phyloP scores from a whole-genome alignment of 2,888 invertebrate species.

The Deladenus siricidicola region DNA sequence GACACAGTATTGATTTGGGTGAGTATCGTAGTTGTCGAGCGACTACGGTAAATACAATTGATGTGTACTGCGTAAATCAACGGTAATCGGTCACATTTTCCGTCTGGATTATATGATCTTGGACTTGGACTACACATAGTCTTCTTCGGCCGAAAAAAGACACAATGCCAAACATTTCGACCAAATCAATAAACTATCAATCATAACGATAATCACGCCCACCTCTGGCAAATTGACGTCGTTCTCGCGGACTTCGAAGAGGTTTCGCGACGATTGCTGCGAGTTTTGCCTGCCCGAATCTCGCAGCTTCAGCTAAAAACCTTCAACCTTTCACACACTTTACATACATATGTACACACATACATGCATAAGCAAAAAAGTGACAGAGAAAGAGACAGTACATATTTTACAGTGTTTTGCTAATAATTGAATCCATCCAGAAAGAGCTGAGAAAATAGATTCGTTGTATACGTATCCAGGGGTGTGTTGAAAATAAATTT shows the following conservation, averaged over 20 bases:
- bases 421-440: background rate
- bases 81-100: no score
- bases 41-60: no score
- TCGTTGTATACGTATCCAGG: background rate
- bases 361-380: background rate
- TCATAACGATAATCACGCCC: background rate
- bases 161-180: no score
- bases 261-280: no score
- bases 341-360: background rate
- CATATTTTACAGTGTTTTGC: background rate
- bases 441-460: background rate
- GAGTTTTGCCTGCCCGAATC: no score
- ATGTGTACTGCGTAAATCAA: no score
- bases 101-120: no score
- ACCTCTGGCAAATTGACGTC: slow-evolving; percentile 6
- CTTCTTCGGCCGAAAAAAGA: no score
- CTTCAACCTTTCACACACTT: background rate
- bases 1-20: no score
- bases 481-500: background rate
- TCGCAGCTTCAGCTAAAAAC: no score
- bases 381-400: background rate
- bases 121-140: no score
- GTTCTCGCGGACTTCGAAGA: slow-evolving; percentile 5
- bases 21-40: no score
- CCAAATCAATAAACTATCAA: background rate